Percentiles rank a stretch among this genome's conserved stretches.
phyloP scores from a whole-genome alignment of 1,140 invertebrate species.

The Ceratitis capitata region DNA sequence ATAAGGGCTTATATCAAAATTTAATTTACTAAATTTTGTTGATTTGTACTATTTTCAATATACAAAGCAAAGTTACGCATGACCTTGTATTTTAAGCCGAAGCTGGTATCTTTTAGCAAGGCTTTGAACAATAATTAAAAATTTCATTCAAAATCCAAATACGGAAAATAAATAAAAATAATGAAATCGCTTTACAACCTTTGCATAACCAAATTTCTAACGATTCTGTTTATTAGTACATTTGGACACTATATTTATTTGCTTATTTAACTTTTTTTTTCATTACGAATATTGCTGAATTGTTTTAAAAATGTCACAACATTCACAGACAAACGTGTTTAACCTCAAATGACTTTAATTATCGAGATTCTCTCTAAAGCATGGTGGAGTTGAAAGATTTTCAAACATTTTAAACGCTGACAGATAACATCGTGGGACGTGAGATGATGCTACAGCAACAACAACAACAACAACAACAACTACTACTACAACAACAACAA shows the following conservation, averaged over 20 bases:
- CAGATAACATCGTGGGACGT: conserved; percentile 21
- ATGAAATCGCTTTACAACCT: neutral
- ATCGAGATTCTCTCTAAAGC: neutral
- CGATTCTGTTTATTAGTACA: neutral
- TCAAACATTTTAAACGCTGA: neutral
- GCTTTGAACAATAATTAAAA: neutral
- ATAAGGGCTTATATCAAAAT: too few relatives aligned
- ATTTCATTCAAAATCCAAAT: neutral
- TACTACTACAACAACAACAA: neutral
- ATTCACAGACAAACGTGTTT: neutral
- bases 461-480: neutral
- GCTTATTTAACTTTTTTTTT: neutral
- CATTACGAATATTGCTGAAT: too few relatives aligned
- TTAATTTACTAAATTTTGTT: too few relatives aligned
- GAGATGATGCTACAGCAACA: conserved; percentile 11
- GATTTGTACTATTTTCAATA: too few relatives aligned
- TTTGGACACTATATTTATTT: neutral
- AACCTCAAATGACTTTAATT: neutral
- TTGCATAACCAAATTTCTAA: neutral
- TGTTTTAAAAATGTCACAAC: neutral
- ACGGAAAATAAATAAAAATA: neutral
- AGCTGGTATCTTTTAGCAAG: neutral
- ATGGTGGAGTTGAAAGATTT: neutral
- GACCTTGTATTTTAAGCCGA: too few relatives aligned
- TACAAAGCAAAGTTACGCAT: too few relatives aligned